Base-by-base conservation (phyloP, 2,113 vertebrate species). In the Callocephalon fimbriatum region DNA sequence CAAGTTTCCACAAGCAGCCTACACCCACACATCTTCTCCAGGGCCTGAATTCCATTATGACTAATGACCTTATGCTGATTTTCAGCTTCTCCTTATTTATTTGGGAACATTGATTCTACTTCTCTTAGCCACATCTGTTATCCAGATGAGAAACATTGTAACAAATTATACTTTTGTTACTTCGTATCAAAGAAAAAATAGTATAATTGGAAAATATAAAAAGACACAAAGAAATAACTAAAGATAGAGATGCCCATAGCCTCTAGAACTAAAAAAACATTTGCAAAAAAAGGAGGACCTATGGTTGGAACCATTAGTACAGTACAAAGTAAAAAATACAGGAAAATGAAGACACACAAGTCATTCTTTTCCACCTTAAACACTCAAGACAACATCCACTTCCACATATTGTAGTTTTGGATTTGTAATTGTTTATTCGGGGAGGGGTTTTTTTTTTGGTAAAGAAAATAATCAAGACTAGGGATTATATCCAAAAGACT, bases 11-110 rank as follows among this genome's bases (percentile, higher is more conserved):
- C 35, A 78, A 78, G 37, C 9, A 51, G 45, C 19, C 74, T 37
- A 73, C 29, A 65, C 22, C 70, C 58, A 63, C 66, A 31, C 3
- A 35, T 59, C 38, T 71, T 75, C 53, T 62, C 59, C 40, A 70
- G 1, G 12, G 31, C 38, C 88, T 66, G 40, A 94, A 66, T 65
- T 83, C 91, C 74, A 48, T 9, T 42, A 17, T 66, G 74, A 93
- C 61, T 88, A 92, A 93, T 12, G 35, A 90, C 23, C 32, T 78
- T 32, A 50, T 38, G 67, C 12, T n/a, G 19, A 37, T 83, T 67
- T 68, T 84, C 75, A 76, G 21, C 15, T 91, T 90, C 80, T 86
- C 50, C 45, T 47, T 74, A 35, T 76, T 87, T 70, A 63, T 67
- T 17, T 42, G 27, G 42, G 15, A 95, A 65, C 16, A 53, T 29